Conservation (phyloP, 2,113 vertebrate species). For the Apistogramma diplotaenia region DNA sequence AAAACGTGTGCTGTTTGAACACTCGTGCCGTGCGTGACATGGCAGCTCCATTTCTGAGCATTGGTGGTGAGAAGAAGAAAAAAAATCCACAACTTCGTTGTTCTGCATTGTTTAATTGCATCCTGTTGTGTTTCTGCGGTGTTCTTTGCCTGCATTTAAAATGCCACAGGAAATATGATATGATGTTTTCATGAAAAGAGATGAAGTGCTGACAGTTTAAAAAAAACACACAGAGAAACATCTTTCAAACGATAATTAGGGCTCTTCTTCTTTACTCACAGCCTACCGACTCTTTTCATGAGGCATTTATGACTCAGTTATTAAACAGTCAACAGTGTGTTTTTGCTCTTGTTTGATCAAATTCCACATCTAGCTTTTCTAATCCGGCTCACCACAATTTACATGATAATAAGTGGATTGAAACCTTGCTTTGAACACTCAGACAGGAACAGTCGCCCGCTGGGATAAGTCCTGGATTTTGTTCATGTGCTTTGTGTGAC, state of each 20-base stretch:
- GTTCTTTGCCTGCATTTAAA: background rate
- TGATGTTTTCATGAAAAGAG: conserved; percentile 5
- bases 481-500: conserved; percentile 7
- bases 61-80: background rate
- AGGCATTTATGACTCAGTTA: background rate
- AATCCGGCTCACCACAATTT: background rate
- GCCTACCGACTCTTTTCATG: background rate
- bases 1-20: no score
- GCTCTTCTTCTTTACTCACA: background rate
- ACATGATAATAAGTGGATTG: background rate
- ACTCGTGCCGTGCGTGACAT: no score
- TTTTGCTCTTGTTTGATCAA: background rate
- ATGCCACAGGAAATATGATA: conserved; percentile 33
- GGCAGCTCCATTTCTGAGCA: background rate
- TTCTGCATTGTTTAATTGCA: background rate
- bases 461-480: conserved; percentile 33
- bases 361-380: background rate
- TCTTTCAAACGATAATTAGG: background rate
- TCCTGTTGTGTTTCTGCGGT: conserved; percentile 25
- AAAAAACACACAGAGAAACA: background rate
- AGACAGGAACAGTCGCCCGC: conserved; percentile 5
- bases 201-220: background rate
- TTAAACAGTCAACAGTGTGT: background rate
- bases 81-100: background rate
- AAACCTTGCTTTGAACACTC: conserved; percentile 9